Conservation (phyloP, 2,113 vertebrate genomes). For the Oplegnathus fasciatus region DNA sequence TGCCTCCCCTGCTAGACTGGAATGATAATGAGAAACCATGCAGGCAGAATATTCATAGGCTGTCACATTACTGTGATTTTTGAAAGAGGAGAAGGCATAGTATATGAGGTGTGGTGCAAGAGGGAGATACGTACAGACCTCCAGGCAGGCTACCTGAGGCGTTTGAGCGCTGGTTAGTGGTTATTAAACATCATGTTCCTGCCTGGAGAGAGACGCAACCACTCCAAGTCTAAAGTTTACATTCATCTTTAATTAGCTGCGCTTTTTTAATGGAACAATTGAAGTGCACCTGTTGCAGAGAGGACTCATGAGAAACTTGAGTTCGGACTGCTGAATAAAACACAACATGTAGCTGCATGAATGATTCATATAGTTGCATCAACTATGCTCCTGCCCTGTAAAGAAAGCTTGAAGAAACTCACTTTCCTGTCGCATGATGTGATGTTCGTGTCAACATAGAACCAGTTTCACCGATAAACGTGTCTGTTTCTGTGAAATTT, state of each 20-base stretch:
- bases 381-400: no score
- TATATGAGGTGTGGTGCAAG: constrained; percentile 33
- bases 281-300: constrained; percentile 68
- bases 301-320: background rate
- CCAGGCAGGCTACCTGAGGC: constrained; percentile 20
- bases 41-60: constrained; percentile 71
- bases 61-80: constrained; percentile 63
- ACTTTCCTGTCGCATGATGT: background rate
- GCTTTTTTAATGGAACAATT: constrained; percentile 4
- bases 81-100: constrained; percentile 36
- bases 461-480: background rate
- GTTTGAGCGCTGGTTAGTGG: constrained; percentile 30
- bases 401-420: background rate
- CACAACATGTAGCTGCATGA: background rate
- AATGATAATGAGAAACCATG: constrained; percentile 74
- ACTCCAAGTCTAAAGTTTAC: constrained; percentile 14
- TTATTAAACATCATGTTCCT: constrained; percentile 38
- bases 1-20: constrained; percentile 52
- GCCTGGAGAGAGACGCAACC: constrained; percentile 24
- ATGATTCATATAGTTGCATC: no score
- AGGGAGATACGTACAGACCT: constrained; percentile 16
- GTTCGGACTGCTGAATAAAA: constrained; percentile 28
- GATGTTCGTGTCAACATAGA: background rate
- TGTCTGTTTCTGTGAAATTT: background rate
- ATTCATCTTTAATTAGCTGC: constrained; percentile 49